Conservation (phyloP, 2,113 vertebrate species). For the Pitta sordida region DNA sequence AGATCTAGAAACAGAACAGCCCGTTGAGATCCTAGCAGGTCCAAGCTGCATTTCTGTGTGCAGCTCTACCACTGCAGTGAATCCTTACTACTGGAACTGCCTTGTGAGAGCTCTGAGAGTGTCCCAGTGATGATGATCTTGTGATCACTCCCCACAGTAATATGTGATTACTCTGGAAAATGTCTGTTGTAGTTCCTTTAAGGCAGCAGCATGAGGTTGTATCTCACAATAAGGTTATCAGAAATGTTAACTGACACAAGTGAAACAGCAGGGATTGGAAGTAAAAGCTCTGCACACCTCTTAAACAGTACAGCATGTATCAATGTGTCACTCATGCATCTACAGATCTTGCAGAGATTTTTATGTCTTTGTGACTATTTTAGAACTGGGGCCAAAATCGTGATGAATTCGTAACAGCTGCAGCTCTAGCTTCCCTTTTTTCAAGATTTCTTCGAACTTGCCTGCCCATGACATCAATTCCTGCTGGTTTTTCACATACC, state of each 20-base stretch:
- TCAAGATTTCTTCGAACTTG: neutral
- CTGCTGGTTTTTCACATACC: neutral
- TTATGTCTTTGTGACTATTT: constrained; percentile 43
- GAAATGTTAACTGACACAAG: neutral
- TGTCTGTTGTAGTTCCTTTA: neutral
- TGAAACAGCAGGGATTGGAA: neutral
- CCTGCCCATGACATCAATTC: constrained; percentile 4
- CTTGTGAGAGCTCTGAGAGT: neutral
- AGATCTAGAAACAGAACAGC: neutral
- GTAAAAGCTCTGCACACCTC: neutral
- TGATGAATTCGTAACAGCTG: constrained; percentile 62
- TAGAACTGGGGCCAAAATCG: constrained; percentile 19
- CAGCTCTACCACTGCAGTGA: neutral
- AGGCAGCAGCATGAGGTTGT: neutral
- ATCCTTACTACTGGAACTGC: neutral
- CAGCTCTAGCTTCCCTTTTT: neutral
- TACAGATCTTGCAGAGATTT: constrained; percentile 7
- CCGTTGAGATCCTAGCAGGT: fast-evolving
- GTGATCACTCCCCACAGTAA: neutral
- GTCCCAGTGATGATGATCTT: neutral
- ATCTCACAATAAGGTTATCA: neutral
- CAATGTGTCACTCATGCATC: neutral
- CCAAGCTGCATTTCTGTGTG: neutral
- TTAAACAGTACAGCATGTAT: constrained; percentile 32
- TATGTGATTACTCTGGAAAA: neutral